Evolutionary conservation across 30 jellyfish, hydroid and myxozoan genomes (phyloP).

Genomic region (Nemopilema nomurai): DNA sequence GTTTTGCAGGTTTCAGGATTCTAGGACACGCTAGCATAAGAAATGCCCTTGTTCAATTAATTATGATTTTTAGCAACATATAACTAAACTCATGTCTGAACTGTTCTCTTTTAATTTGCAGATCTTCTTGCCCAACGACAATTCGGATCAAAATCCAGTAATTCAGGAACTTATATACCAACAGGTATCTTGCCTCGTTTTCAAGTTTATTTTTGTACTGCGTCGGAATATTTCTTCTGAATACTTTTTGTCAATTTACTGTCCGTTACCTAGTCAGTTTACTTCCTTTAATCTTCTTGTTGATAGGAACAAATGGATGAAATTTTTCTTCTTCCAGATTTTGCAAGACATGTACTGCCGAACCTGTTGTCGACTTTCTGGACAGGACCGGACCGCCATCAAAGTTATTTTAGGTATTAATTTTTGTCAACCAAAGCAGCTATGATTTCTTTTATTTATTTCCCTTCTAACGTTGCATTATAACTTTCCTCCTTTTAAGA

Average conservation of each 20-base stretch:
- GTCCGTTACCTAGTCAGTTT: too few relatives aligned
- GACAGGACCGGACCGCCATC: conserved; percentile 73
- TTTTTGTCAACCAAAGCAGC: not conserved
- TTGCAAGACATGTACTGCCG: conserved; percentile 82
- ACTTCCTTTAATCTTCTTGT: too few relatives aligned
- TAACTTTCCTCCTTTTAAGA: not conserved
- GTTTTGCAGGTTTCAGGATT: too few relatives aligned
- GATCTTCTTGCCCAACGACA: conserved; percentile 86
- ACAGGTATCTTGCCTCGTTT: conserved; percentile 58
- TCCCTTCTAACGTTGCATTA: not conserved
- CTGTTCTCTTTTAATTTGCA: conserved; percentile 8
- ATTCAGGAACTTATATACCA: conserved; percentile 74
- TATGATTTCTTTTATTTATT: not conserved
- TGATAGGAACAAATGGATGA: too few relatives aligned
- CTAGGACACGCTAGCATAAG: too few relatives aligned
- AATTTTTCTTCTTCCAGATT: conserved; percentile 52
- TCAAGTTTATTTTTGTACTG: not conserved
- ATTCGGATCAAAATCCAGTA: conserved; percentile 48
- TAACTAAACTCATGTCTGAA: too few relatives aligned
- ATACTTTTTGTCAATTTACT: conserved; percentile 11
- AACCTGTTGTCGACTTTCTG: conserved; percentile 90
- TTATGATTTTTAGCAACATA: too few relatives aligned
- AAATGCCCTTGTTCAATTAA: too few relatives aligned
- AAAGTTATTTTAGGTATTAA: conserved; percentile 65
- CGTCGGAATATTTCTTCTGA: not conserved